These are phyloP conservation scores for Hypsopygia costalis DNA, from an alignment of 2,888 invertebrate species.

Conservation along the genomic window DNA sequence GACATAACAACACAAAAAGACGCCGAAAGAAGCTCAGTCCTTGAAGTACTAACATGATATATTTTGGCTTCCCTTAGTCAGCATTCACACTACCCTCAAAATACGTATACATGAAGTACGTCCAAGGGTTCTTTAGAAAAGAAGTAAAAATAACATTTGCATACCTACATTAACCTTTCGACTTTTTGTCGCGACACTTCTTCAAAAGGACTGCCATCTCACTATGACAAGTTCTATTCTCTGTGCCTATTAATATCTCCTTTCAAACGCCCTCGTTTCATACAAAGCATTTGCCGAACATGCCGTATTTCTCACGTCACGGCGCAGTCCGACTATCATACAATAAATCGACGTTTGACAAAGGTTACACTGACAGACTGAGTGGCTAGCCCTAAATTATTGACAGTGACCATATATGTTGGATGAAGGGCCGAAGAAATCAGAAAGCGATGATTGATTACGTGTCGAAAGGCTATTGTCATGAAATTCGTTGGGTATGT, in stretches of 20 bases:
- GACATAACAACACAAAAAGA: too few relatives aligned
- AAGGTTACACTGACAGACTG: slow-evolving; percentile 33
- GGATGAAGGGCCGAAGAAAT: slow-evolving; percentile 9
- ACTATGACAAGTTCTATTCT: neutral
- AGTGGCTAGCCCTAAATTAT: slow-evolving; percentile 26
- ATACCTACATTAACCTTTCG: neutral
- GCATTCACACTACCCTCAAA: too few relatives aligned
- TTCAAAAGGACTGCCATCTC: neutral
- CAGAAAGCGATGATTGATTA: slow-evolving; percentile 12
- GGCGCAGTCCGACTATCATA: slow-evolving; percentile 3
- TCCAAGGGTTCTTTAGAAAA: too few relatives aligned
- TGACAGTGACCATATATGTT: slow-evolving; percentile 26
- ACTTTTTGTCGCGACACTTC: neutral
- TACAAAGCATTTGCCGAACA: neutral
- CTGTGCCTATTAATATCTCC: neutral
- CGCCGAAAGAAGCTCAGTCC: too few relatives aligned
- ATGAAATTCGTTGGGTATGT: neutral
- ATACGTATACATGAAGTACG: too few relatives aligned
- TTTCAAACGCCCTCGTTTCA: neutral
- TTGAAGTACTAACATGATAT: too few relatives aligned
- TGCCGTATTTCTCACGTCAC: neutral
- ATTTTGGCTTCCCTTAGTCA: too few relatives aligned
- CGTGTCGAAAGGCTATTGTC: slow-evolving; percentile 5
- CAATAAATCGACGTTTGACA: slow-evolving; percentile 37
- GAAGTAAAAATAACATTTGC: too few relatives aligned